These are phyloP conservation scores for Triops longicaudatus DNA, from an alignment of 1,140 invertebrate species.

Conservation along the genomic window DNA sequence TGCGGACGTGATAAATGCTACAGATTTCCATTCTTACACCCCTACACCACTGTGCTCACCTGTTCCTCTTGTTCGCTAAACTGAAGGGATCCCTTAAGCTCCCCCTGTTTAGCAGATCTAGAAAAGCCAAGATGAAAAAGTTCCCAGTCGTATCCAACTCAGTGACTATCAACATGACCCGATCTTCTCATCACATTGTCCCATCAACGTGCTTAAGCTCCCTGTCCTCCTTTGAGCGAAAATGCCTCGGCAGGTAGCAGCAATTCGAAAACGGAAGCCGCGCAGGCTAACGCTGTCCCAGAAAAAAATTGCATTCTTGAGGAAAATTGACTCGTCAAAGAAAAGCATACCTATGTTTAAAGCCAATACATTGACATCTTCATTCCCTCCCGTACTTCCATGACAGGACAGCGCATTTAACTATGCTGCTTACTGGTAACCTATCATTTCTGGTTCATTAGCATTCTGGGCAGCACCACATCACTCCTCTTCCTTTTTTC, in stretches of 20 bases:
- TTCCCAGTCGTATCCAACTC: neutral
- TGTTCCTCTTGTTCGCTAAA: neutral
- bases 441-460: constrained; percentile 12
- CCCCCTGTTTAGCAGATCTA: neutral
- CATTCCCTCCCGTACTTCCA: neutral
- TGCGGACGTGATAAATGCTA: neutral
- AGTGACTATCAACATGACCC: neutral
- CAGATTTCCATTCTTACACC: constrained; percentile 5
- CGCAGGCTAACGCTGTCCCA: neutral
- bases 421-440: neutral
- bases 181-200: neutral
- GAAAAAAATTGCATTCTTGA: neutral
- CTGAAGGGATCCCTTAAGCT: neutral
- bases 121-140: neutral
- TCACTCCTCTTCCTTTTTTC: constrained; percentile 1
- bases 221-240: neutral
- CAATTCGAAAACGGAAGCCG: constrained; percentile 4
- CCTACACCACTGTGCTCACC: neutral
- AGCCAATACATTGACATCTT: constrained; percentile 12
- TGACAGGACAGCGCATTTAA: neutral
- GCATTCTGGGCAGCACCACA: neutral
- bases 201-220: neutral
- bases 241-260: neutral
- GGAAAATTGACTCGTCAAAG: constrained; percentile 4
- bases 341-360: neutral